A percentile compares a stretch with the other conserved stretches of the same genome.
phyloP scores from a whole-genome alignment of 2,113 vertebrate species.

The Ciconia maguari region DNA sequence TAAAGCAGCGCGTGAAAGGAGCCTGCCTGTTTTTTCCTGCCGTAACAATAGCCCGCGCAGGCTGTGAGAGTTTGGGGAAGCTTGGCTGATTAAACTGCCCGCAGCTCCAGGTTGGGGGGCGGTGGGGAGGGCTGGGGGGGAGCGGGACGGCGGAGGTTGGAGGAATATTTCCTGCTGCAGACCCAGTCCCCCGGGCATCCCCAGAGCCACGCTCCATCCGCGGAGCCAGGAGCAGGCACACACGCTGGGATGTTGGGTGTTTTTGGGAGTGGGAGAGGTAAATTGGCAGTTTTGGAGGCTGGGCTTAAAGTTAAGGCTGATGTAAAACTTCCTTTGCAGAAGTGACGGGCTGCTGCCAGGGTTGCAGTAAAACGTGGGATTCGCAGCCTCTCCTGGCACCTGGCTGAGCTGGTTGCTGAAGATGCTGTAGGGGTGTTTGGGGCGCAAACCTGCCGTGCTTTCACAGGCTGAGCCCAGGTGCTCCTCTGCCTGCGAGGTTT shows the following conservation, averaged over 20 bases:
- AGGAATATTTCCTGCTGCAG: neutral
- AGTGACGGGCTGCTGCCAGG: neutral
- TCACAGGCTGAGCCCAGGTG: neutral
- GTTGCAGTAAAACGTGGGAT: fast-evolving
- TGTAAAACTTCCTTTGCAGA: neutral
- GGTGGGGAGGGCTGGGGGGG: neutral
- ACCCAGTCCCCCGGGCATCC: neutral
- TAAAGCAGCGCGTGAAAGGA: conserved; percentile 83
- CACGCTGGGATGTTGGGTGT: neutral
- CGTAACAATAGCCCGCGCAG: conserved; percentile 75
- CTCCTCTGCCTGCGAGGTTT: neutral
- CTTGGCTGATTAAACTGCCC: conserved; percentile 74
- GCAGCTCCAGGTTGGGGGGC: conserved; percentile 57
- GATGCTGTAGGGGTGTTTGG: neutral
- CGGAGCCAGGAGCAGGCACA: neutral
- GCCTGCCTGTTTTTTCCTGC: conserved; percentile 80
- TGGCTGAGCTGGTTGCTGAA: neutral
- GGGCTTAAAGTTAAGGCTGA: neutral
- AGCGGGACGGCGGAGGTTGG: neutral
- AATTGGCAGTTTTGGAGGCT: neutral
- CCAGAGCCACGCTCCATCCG: fast-evolving
- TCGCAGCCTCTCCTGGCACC: neutral
- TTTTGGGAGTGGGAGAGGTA: neutral
- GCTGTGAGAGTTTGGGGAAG: conserved; percentile 70
- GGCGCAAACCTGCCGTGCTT: neutral